Evolutionary conservation across 1,140 invertebrate genomes (phyloP).

Genomic region (Caenorhabditis tropicalis): DNA sequence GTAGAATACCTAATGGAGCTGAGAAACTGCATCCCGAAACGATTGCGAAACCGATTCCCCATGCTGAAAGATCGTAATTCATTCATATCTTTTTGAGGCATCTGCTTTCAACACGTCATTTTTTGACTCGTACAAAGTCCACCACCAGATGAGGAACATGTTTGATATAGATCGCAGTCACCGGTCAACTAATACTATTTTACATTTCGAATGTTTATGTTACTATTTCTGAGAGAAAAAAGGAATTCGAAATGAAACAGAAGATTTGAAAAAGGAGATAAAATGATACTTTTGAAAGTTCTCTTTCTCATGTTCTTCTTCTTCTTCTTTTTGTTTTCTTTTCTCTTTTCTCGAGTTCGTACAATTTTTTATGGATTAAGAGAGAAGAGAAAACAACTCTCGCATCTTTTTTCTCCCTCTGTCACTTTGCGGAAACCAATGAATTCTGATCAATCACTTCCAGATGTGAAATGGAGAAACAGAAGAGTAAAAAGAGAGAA

Average conservation of each 20-base stretch:
- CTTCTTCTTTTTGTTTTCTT: not conserved
- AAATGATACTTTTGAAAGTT: not conserved
- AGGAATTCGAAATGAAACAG: not conserved
- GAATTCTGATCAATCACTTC: conserved; percentile 40
- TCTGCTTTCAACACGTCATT: not conserved
- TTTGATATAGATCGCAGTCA: conserved; percentile 16
- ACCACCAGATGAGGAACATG: not conserved
- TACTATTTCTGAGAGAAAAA: not conserved
- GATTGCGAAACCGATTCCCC: conserved; percentile 62
- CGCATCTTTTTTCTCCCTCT: not conserved
- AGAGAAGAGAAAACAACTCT: conserved; percentile 19
- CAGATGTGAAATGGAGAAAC: not conserved
- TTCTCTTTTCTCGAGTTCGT: not conserved
- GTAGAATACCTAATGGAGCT: conserved; percentile 63
- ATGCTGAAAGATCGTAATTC: conserved; percentile 61
- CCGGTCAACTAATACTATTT: not conserved
- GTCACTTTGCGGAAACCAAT: conserved; percentile 31
- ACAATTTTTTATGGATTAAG: conserved; percentile 44
- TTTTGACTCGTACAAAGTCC: conserved; percentile 4
- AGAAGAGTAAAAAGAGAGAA: not conserved
- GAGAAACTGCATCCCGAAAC: conserved; percentile 61
- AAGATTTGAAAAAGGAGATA: not conserved
- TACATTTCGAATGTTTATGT: conserved; percentile 19
- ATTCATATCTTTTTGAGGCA: not conserved
- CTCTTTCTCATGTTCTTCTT: not conserved